These are phyloP conservation scores for Ryuthela nishihirai DNA, from an alignment of 2,888 invertebrate species.

Conservation along the genomic window DNA sequence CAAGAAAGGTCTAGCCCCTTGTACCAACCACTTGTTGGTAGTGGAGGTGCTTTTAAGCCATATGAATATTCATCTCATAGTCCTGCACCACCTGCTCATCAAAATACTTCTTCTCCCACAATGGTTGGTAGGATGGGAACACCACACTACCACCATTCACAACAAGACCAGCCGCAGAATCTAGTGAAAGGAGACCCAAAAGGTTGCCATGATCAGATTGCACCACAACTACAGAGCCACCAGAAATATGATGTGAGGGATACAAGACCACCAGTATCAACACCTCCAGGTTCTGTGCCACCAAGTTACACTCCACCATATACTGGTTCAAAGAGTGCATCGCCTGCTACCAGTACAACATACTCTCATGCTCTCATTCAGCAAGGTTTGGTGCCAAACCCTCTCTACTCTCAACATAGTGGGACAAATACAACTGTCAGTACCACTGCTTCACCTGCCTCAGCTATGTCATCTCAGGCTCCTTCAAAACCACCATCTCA, in stretches of 20 bases:
- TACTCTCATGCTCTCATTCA: slow-evolving; percentile 48
- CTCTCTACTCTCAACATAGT: slow-evolving; percentile 46
- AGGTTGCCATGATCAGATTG: slow-evolving; percentile 4
- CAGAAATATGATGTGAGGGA: slow-evolving; percentile 41
- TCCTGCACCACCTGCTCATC: slow-evolving; percentile 40
- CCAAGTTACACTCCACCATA: slow-evolving; percentile 37
- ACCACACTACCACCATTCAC: slow-evolving; percentile 22
- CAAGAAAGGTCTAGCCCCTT: slow-evolving; percentile 36
- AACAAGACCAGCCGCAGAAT: slow-evolving; percentile 41
- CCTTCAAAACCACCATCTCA: slow-evolving; percentile 18
- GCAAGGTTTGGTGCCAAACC: slow-evolving; percentile 52
- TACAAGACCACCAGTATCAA: slow-evolving; percentile 42
- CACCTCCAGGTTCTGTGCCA: slow-evolving; percentile 36
- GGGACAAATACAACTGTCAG: slow-evolving; percentile 12
- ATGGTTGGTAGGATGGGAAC: slow-evolving; percentile 19
- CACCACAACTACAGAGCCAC: not conserved
- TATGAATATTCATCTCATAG: slow-evolving; percentile 39
- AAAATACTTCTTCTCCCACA: slow-evolving; percentile 35
- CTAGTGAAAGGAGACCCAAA: slow-evolving; percentile 40
- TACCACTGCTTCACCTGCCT: slow-evolving; percentile 27
- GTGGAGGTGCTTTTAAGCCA: slow-evolving; percentile 38
- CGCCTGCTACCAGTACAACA: slow-evolving; percentile 24
- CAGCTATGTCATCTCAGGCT: slow-evolving; percentile 22
- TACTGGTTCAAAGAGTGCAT: slow-evolving; percentile 19
- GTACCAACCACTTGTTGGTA: slow-evolving; percentile 36